Percentiles rank a stretch among this genome's conserved stretches.
Conservation (phyloP, 2,113 vertebrate genomes). For the Lutjanus erythropterus region DNA sequence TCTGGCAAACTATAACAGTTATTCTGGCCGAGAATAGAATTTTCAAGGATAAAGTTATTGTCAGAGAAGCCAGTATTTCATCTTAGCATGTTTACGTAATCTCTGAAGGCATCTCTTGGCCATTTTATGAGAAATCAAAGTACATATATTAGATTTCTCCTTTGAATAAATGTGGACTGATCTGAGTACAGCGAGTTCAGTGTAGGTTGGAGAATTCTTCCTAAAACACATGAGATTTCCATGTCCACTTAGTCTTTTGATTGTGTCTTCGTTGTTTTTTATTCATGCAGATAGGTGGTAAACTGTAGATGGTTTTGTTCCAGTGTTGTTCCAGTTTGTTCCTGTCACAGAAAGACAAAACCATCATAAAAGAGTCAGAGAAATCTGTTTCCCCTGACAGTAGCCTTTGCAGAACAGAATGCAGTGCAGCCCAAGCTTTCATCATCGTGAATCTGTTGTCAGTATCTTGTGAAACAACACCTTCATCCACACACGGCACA, state of each 20-base stretch:
- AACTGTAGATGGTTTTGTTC: not conserved
- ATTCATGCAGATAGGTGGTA: not conserved
- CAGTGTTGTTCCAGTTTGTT: conserved; percentile 7
- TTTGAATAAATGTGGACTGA: no score
- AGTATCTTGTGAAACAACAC: conserved; percentile 31
- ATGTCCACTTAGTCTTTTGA: not conserved
- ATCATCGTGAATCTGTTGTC: conserved; percentile 14
- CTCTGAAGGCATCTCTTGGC: no score
- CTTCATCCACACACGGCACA: conserved; percentile 26
- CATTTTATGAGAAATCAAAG: no score
- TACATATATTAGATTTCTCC: no score
- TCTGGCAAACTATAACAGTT: no score
- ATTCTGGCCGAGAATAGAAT: no score
- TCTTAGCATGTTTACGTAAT: no score
- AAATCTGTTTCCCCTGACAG: not conserved
- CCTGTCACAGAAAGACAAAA: conserved; percentile 24
- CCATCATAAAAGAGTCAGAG: not conserved
- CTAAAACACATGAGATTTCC: not conserved
- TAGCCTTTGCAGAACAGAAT: conserved; percentile 12
- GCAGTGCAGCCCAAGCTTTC: conserved; percentile 10
- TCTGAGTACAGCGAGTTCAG: no score
- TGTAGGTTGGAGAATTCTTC: not conserved
- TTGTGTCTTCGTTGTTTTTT: not conserved
- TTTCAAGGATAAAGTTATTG: no score
- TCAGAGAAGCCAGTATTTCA: no score